phyloP scores from a whole-genome alignment of 2,113 vertebrate species.

The Scortum barcoo region DNA sequence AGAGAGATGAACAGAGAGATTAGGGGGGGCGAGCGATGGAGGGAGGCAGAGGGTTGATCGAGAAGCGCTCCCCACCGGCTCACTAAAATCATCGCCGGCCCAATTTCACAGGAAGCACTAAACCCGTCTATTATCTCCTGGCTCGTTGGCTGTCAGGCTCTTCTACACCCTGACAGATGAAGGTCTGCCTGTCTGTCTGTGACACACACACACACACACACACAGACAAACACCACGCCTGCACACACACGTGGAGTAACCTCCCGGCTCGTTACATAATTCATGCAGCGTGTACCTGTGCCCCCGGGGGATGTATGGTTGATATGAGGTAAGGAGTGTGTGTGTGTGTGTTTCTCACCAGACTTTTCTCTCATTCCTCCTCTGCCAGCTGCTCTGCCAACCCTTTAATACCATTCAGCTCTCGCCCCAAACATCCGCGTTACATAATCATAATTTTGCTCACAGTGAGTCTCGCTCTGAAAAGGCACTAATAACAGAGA shows the following conservation, averaged over 20 bases:
- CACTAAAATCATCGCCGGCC: slow-evolving; percentile 74
- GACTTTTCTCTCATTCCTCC: slow-evolving; percentile 31
- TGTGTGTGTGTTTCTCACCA: slow-evolving; percentile 4
- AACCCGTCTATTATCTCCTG: slow-evolving; percentile 77
- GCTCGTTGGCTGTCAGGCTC: slow-evolving; percentile 70
- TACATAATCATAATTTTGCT: slow-evolving; percentile 63
- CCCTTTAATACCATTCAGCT: slow-evolving; percentile 52
- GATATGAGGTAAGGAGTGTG: slow-evolving; percentile 49
- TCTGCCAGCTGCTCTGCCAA: slow-evolving; percentile 49
- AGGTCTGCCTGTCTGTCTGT: slow-evolving; percentile 44
- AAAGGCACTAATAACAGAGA: slow-evolving; percentile 39
- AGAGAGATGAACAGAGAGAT: slow-evolving; percentile 56
- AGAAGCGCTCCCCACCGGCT: slow-evolving; percentile 67
- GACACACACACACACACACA: neutral
- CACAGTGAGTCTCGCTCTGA: slow-evolving; percentile 24
- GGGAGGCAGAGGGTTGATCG: slow-evolving; percentile 64
- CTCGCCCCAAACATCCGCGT: slow-evolving; percentile 45
- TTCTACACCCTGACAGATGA: slow-evolving; percentile 71
- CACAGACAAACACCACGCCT: neutral
- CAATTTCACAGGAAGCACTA: slow-evolving; percentile 78
- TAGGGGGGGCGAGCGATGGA: slow-evolving; percentile 52
- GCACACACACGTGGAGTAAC: slow-evolving; percentile 10
- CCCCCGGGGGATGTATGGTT: slow-evolving; percentile 34
- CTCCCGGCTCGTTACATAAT: slow-evolving; percentile 58
- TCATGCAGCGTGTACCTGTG: slow-evolving; percentile 54